Conservation (phyloP, 1,140 invertebrate genomes). For the Helicoverpa armigera region DNA sequence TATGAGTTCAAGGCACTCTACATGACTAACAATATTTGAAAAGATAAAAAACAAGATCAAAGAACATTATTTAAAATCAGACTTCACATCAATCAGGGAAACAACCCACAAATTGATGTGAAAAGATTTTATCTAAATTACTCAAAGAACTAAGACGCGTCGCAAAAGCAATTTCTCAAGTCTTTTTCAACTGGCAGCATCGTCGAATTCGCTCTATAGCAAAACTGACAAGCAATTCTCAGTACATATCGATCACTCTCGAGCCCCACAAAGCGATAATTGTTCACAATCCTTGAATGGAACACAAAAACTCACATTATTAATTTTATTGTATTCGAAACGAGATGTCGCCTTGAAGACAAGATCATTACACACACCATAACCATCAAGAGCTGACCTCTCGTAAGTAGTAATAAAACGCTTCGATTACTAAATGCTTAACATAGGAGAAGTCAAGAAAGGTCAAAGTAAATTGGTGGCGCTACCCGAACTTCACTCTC, state of each 20-base stretch:
- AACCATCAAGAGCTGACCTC: constrained; percentile 63
- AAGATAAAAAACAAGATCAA: constrained; percentile 70
- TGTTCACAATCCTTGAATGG: constrained; percentile 77
- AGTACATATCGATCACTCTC: constrained; percentile 49
- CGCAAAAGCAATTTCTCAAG: constrained; percentile 33
- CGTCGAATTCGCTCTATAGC: constrained; percentile 29
- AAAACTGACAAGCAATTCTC: constrained; percentile 47
- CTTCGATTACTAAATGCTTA: constrained; percentile 30
- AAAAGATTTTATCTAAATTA: constrained; percentile 39
- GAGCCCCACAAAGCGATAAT: constrained; percentile 58
- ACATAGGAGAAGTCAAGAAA: constrained; percentile 50
- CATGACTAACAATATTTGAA: constrained; percentile 69
- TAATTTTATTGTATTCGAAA: constrained; percentile 78
- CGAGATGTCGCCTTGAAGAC: constrained; percentile 79
- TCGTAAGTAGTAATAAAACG: constrained; percentile 35
- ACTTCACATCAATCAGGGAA: constrained; percentile 51
- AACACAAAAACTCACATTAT: constrained; percentile 78
- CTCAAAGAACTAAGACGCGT: constrained; percentile 18
- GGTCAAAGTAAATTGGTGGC: constrained; percentile 73
- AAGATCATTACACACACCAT: constrained; percentile 64
- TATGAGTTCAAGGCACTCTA: constrained; percentile 73
- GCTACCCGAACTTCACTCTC: constrained; percentile 74
- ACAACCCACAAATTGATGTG: constrained; percentile 36
- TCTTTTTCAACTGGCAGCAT: constrained; percentile 23
- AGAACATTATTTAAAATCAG: constrained; percentile 58